These are phyloP conservation scores for Selene dorsalis DNA, from an alignment of 2,797 vertebrate genomes.

Conservation along the genomic window DNA sequence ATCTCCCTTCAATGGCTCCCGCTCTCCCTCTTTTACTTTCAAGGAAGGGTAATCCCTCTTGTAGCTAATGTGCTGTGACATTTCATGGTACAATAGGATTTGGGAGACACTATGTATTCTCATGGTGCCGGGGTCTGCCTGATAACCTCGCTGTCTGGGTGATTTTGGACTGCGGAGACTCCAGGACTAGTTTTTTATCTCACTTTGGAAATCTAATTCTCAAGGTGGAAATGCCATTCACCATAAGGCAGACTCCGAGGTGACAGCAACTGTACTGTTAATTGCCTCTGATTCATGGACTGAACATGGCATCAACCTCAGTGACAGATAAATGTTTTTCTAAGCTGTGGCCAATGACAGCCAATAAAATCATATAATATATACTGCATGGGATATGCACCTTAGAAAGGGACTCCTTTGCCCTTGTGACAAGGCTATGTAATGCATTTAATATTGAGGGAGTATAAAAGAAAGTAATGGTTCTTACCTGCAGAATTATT, in stretches of 20 bases:
- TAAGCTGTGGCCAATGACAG: slow-evolving; percentile 23
- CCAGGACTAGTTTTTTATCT: slow-evolving; percentile 63
- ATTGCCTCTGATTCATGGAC: slow-evolving; percentile 41
- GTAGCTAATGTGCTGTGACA: slow-evolving; percentile 82
- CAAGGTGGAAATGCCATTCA: slow-evolving; percentile 58
- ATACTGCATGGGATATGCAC: neutral
- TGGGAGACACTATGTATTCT: slow-evolving; percentile 77
- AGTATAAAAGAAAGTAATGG: slow-evolving; percentile 1
- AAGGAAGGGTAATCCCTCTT: slow-evolving; percentile 81
- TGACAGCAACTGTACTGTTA: slow-evolving; percentile 27
- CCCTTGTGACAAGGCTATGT: slow-evolving; percentile 11
- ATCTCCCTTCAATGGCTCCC: slow-evolving; percentile 52
- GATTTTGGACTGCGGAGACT: slow-evolving; percentile 68
- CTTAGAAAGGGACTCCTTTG: slow-evolving; percentile 4
- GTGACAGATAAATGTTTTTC: slow-evolving; percentile 37
- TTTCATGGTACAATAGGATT: slow-evolving; percentile 83
- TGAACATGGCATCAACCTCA: slow-evolving; percentile 18
- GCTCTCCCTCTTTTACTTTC: slow-evolving; percentile 70
- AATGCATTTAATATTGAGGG: slow-evolving; percentile 18
- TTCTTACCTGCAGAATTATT: slow-evolving; percentile 11
- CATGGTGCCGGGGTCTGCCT: slow-evolving; percentile 66
- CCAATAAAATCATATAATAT: slow-evolving; percentile 33
- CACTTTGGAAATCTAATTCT: slow-evolving; percentile 68
- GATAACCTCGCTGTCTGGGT: slow-evolving; percentile 76
- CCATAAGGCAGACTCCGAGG: slow-evolving; percentile 27